Conservation (phyloP, 2,888 invertebrate species). For the Cephus spinipes region DNA sequence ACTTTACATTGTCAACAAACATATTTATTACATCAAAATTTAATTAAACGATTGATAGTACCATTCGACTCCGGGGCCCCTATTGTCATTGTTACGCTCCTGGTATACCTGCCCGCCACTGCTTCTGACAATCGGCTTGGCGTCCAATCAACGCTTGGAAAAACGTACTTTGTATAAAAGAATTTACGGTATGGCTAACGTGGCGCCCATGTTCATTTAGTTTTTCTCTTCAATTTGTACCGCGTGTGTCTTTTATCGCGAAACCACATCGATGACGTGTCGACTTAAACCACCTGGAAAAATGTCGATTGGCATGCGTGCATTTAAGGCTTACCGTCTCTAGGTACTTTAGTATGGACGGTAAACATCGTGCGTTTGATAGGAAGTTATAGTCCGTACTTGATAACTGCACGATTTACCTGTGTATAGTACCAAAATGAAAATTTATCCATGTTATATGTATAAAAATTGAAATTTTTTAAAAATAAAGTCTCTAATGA, state of each 20-base stretch:
- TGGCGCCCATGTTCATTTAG: not conserved
- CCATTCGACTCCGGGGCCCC: not conserved
- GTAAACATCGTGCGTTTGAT: conserved; percentile 8
- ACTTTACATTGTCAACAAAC: not conserved
- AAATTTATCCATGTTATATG: not conserved
- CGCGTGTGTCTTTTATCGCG: not conserved
- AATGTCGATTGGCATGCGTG: not conserved
- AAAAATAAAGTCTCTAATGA: not conserved
- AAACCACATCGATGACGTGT: not conserved
- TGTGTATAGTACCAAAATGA: not conserved
- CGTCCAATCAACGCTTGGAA: conserved; percentile 22
- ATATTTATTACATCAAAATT: not conserved
- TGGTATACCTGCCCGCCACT: conserved; percentile 21
- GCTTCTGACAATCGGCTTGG: conserved; percentile 15
- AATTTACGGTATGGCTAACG: not conserved
- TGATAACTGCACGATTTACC: not conserved
- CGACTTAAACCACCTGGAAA: not conserved
- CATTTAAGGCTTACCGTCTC: not conserved
- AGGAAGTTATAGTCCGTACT: conserved; percentile 9
- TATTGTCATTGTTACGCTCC: not conserved
- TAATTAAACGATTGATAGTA: not conserved
- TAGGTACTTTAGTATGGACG: conserved; percentile 7
- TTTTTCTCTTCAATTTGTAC: not conserved
- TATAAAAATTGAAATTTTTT: not conserved
- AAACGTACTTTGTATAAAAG: conserved; percentile 4